Evolutionary conservation across 2,113 vertebrate species (phyloP).

Genomic region (Hypocryptadius cinnamomeus): DNA sequence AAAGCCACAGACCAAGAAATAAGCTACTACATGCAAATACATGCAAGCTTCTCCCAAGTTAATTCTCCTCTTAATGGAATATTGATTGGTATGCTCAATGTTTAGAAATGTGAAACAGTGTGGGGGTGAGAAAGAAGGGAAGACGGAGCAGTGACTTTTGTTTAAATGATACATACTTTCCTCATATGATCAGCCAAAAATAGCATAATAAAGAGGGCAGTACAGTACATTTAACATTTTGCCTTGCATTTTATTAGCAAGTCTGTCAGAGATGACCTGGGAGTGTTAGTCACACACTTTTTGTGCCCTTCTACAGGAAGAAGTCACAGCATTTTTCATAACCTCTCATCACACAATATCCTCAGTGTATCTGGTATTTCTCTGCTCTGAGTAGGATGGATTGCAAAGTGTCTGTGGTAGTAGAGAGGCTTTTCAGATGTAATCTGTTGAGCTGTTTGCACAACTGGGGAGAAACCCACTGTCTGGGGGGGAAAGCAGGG

Average conservation of each 20-base stretch:
- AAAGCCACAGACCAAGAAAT: constrained; percentile 13
- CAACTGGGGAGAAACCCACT: neutral
- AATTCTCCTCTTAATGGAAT: constrained; percentile 54
- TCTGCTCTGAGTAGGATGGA: neutral
- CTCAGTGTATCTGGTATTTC: neutral
- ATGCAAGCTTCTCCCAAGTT: constrained; percentile 40
- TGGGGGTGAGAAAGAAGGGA: neutral
- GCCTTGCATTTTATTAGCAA: neutral
- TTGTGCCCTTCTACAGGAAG: neutral
- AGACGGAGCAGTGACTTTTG: neutral
- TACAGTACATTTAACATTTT: neutral
- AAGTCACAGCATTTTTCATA: neutral
- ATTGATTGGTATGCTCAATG: constrained; percentile 31
- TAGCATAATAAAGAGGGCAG: neutral
- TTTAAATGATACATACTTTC: constrained; percentile 1
- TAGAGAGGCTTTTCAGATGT: neutral
- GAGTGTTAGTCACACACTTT: neutral
- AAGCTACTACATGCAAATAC: constrained; percentile 51
- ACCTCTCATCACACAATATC: neutral
- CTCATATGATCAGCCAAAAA: neutral
- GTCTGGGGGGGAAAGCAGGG: neutral
- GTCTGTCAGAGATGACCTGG: neutral
- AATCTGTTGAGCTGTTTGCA: neutral
- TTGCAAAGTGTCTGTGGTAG: neutral
- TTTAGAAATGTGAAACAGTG: constrained; percentile 36